Conservation (phyloP, 2,113 vertebrate genomes). For the Serilophus lunatus region DNA sequence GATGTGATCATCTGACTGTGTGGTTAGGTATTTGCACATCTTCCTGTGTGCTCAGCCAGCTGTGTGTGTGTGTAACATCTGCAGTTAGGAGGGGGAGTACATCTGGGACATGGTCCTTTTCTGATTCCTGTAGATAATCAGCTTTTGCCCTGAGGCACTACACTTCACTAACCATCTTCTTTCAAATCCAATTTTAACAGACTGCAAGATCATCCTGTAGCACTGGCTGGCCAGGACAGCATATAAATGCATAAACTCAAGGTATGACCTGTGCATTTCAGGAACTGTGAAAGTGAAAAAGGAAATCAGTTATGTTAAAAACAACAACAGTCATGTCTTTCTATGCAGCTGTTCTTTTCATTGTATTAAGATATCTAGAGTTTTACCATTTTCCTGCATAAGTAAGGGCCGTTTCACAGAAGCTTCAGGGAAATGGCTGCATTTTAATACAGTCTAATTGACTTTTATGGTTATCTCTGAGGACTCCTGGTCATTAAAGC, state of each 20-base stretch:
- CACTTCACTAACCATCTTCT: background rate
- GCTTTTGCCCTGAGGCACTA: slow-evolving; percentile 16
- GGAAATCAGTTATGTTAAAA: background rate
- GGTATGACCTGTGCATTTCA: background rate
- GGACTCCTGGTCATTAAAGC: slow-evolving; percentile 71
- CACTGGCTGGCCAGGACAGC: background rate
- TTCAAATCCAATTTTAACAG: slow-evolving; percentile 38
- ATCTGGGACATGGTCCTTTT: slow-evolving; percentile 4
- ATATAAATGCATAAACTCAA: background rate
- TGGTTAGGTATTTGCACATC: background rate
- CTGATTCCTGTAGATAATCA: slow-evolving; percentile 6
- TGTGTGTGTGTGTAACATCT: background rate
- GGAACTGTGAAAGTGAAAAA: background rate
- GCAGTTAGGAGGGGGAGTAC: background rate
- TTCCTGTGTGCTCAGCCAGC: slow-evolving; percentile 5
- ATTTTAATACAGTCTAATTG: slow-evolving; percentile 73
- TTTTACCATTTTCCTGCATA: background rate
- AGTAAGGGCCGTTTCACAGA: slow-evolving; percentile 34
- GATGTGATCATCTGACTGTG: background rate
- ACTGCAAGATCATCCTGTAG: background rate
- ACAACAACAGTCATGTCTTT: background rate
- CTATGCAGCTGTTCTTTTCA: background rate
- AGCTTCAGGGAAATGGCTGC: slow-evolving; percentile 58
- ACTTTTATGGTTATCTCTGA: slow-evolving; percentile 69
- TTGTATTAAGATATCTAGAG: background rate